Evolutionary conservation across 2,113 vertebrate genomes (phyloP), one percentile per base, ranked within the genome.

Genomic region (Rhipidura dahli): DNA sequence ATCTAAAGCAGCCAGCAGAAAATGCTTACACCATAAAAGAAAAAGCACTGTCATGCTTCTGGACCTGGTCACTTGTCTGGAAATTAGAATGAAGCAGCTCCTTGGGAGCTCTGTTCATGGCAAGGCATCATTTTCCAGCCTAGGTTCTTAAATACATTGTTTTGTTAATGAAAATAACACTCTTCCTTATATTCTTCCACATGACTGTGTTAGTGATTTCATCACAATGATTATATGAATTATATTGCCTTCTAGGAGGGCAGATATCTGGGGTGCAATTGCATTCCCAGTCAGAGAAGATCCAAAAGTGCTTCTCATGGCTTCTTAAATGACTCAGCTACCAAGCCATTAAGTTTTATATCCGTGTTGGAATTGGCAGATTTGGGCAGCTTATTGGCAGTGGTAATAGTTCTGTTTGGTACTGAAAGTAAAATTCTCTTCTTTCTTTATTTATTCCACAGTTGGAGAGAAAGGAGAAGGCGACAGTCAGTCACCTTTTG

Each of bases 131-230:
- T 79, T 90, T 88, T 71, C 21, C 18, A 56, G 30, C 6, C 8
- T 35, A 12, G 1, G 0, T 42, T 49, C 56, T 79, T 47, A 47
- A 71, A 75, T 14, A 15, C 3, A 0, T 0, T 31, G 13, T 13
- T 70, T 70, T 42, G 2, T 14, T 65, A 42, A 65, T 63, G 37
- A 23, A 22, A 61, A n/a, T 18, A 73, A 9, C 31, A 61, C 10
- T 11, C 14, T 51, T 72, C 35, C 20, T 53, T 88, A 56, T 81
- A 49, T 65, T 93, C n/a, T 84, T 63, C 17, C 21, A 31, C 15
- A 14, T 61, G 31, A 72, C 11, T 31, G 3, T 15, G 20, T 31
- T 50, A 56, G 11, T 82, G 40, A 61, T 79, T 70, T 73, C 28
- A 49, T 69, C 31, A 19, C 5, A n/a, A 22, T 23, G 15, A 66